Evolutionary conservation across 2,113 vertebrate genomes (phyloP).

Genomic region (Xyrauchen texanus): DNA sequence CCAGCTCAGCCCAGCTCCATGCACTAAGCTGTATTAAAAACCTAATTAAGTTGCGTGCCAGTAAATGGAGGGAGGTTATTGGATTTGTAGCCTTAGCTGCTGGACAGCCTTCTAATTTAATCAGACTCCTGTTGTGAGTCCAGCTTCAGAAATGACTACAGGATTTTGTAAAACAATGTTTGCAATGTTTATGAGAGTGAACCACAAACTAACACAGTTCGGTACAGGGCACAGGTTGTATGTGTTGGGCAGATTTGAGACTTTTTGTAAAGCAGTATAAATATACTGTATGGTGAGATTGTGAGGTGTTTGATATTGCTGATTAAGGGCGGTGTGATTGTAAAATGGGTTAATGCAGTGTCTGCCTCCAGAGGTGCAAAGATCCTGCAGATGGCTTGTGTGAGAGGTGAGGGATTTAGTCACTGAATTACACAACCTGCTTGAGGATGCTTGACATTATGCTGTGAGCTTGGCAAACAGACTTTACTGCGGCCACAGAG

Average conservation of each 20-base stretch:
- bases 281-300: too few species aligned
- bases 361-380: conserved; percentile 42
- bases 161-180: too few species aligned
- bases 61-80: conserved; percentile 81
- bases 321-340: conserved; percentile 51
- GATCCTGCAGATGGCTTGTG: conserved; percentile 35
- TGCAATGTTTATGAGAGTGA: conserved; percentile 24
- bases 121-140: conserved; percentile 68
- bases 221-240: too few species aligned
- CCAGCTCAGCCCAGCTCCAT: conserved; percentile 60
- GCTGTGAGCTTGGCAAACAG: too few species aligned
- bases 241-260: too few species aligned
- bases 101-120: conserved; percentile 73
- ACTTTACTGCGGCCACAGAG: too few species aligned
- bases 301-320: conserved; percentile 42
- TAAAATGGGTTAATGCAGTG: conserved; percentile 47
- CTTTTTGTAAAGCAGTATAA: too few species aligned
- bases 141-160: conserved; percentile 52
- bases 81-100: conserved; percentile 85
- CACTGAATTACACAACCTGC: conserved; percentile 37
- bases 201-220: too few species aligned
- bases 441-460: too few species aligned
- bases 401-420: conserved; percentile 11
- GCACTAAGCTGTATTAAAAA: conserved; percentile 91
- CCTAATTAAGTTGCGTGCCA: conserved; percentile 92